These are phyloP conservation scores for Ctena decussata DNA, from an alignment of 2,888 invertebrate species.

Conservation along the genomic window DNA sequence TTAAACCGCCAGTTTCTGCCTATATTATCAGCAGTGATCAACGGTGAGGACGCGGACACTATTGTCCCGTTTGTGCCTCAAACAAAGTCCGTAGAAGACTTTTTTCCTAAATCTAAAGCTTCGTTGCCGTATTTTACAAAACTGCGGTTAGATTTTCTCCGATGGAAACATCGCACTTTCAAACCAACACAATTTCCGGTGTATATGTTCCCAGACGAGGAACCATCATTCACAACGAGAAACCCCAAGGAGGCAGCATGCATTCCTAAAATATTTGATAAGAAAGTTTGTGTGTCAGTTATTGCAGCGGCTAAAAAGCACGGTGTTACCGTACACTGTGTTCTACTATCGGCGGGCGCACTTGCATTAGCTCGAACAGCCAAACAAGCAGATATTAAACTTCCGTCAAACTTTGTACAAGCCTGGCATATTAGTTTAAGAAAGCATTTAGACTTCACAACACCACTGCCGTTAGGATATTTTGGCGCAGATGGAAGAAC, in stretches of 20 bases:
- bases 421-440: not conserved
- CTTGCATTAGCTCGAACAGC: not conserved
- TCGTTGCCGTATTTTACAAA: not conserved
- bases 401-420: not conserved
- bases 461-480: not conserved
- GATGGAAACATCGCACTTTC: not conserved
- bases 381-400: not conserved
- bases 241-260: not conserved
- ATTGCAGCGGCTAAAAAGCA: not conserved
- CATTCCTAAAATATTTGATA: not conserved
- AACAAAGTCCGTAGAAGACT: not conserved
- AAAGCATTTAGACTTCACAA: not conserved
- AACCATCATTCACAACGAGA: not conserved
- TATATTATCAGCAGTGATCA: not conserved
- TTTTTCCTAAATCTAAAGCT: not conserved
- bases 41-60: not conserved
- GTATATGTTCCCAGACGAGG: not conserved
- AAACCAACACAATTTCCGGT: not conserved
- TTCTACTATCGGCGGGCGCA: not conserved
- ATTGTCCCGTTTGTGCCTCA: not conserved
- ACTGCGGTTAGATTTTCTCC: not conserved
- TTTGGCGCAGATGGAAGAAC: not conserved
- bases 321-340: not conserved
- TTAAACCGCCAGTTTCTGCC: not conserved
- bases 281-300: not conserved